Conservation (phyloP, 2,797 vertebrate genomes). For the Trachops cirrhosus region DNA sequence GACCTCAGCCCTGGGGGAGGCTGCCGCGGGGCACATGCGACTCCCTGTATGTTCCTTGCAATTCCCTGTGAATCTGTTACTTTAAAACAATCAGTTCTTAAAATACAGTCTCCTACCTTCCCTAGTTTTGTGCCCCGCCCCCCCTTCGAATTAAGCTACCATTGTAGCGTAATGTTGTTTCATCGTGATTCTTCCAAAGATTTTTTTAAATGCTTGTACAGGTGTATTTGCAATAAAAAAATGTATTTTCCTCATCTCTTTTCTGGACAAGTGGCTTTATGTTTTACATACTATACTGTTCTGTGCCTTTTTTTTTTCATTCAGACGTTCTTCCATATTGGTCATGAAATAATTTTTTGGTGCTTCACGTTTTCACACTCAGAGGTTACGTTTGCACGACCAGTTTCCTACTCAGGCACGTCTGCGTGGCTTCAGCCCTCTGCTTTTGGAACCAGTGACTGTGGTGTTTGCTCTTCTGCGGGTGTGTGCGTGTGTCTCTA, state of each 20-base stretch:
- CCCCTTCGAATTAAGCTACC: neutral
- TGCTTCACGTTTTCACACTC: neutral
- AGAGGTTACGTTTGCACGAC: neutral
- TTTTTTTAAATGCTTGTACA: neutral
- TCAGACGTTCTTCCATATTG: neutral
- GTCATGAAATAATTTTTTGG: neutral
- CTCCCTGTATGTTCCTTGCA: neutral
- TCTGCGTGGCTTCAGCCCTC: neutral
- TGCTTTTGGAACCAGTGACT: neutral
- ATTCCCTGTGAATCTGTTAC: neutral
- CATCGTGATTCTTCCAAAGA: neutral
- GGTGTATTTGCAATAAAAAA: neutral
- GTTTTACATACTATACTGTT: neutral
- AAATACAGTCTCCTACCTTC: neutral
- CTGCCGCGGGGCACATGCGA: too few relatives aligned
- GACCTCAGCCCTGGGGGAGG: neutral
- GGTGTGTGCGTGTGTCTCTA: neutral
- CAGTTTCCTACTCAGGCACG: neutral
- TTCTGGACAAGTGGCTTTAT: neutral
- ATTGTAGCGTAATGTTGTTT: neutral
- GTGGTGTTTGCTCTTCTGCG: neutral
- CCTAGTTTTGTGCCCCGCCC: neutral
- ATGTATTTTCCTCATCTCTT: neutral
- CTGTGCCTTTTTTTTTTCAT: neutral
- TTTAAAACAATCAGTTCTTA: neutral